Conservation (phyloP, 2,113 vertebrate genomes). For the Chloropsis hardwickii region DNA sequence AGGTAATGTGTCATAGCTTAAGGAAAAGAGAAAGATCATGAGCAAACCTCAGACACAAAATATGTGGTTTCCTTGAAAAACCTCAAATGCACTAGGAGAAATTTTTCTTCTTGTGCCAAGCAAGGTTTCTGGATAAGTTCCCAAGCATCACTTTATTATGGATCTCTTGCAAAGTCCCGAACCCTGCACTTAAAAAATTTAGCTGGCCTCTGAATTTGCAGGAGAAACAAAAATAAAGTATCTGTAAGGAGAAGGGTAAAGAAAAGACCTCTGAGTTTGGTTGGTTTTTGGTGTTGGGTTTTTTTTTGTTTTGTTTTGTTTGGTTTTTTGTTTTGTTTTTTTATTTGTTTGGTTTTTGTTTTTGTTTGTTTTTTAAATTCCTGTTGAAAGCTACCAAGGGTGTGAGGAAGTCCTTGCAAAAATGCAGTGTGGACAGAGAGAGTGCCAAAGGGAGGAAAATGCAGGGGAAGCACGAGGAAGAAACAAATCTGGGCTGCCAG, state of each 20-base stretch:
- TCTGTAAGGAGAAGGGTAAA: not conserved
- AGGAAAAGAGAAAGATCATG: not conserved
- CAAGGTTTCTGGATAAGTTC: not conserved
- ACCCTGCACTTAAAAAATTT: not conserved
- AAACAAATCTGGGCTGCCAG: not conserved
- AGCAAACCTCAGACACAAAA: not conserved
- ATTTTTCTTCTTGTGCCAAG: not conserved
- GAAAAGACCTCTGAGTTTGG: not conserved
- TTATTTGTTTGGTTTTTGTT: no score
- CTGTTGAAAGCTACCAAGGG: not conserved
- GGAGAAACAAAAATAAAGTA: not conserved
- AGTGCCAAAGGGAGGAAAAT: not conserved
- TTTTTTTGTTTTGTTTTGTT: not conserved
- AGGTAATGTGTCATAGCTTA: not conserved
- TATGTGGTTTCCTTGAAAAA: slow-evolving; percentile 50
- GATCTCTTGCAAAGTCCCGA: not conserved
- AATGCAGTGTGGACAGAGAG: not conserved
- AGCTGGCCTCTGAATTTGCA: not conserved
- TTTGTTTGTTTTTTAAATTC: not conserved
- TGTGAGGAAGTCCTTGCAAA: not conserved
- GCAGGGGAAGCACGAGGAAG: not conserved
- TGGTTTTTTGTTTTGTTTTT: not conserved
- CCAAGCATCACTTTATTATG: not conserved
- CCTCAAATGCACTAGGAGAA: not conserved
- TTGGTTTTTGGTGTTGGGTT: not conserved